Conservation (phyloP, 2,113 vertebrate genomes). For the Cryptotis parvus region DNA sequence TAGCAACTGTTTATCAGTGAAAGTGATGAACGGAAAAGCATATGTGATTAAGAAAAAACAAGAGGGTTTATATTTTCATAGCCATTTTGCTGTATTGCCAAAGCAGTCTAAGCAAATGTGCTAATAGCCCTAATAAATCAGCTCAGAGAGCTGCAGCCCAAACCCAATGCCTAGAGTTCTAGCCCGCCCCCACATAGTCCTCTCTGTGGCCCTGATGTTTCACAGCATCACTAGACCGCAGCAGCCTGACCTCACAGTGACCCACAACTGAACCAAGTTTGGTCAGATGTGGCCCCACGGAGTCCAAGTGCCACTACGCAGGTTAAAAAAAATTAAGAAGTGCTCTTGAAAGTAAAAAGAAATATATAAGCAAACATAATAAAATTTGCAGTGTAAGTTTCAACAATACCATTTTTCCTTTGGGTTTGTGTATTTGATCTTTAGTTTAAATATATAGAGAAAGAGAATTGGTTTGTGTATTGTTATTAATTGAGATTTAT, state of each 20-base stretch:
- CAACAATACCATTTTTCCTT: neutral
- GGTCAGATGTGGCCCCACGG: too few relatives aligned
- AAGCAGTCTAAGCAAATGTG: constrained; percentile 2
- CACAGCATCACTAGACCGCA: too few relatives aligned
- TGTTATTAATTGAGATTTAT: neutral
- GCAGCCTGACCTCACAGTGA: too few relatives aligned
- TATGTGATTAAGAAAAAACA: neutral
- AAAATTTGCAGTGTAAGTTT: constrained; percentile 42
- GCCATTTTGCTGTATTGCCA: neutral
- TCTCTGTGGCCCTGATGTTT: neutral
- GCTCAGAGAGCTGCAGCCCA: too few relatives aligned
- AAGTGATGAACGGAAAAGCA: neutral
- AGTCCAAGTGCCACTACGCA: too few relatives aligned
- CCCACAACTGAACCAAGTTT: too few relatives aligned
- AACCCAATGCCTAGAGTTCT: too few relatives aligned
- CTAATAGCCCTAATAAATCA: constrained; percentile 9
- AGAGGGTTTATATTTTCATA: neutral
- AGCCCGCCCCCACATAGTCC: too few relatives aligned
- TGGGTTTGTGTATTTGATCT: constrained; percentile 19
- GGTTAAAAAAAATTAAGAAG: too few relatives aligned
- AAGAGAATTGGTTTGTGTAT: neutral
- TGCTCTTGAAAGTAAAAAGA: neutral
- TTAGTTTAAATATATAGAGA: neutral
- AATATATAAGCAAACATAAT: constrained; percentile 6
- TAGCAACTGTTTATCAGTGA: neutral